phyloP scores from a whole-genome alignment of 2,797 vertebrate species.

The Atherinosoma microstoma region DNA sequence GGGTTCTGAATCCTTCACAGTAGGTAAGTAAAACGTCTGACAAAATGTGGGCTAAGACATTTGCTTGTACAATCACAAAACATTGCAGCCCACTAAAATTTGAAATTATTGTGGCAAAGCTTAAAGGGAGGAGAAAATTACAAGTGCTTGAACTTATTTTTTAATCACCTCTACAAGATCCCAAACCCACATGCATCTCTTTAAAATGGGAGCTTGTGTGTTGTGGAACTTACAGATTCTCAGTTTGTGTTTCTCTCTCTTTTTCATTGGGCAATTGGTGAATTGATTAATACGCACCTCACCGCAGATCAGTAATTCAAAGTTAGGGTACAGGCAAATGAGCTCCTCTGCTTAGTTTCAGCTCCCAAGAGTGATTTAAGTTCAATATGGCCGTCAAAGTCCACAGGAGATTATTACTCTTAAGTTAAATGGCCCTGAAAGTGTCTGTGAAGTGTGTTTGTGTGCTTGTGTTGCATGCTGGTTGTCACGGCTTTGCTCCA shows the following conservation, averaged over 20 bases:
- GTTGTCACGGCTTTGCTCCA: constrained; percentile 50
- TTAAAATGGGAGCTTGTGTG: background rate
- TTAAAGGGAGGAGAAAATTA: background rate
- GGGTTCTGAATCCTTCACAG: background rate
- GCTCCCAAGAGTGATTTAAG: constrained; percentile 56
- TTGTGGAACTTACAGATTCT: constrained; percentile 19
- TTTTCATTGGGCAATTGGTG: constrained; percentile 21
- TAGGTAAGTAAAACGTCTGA: background rate
- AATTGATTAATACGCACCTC: constrained; percentile 45
- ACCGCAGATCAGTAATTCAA: constrained; percentile 45
- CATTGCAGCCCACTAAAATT: constrained; percentile 6
- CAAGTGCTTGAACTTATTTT: constrained; percentile 5
- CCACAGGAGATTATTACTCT: constrained; percentile 67
- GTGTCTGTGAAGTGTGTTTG: constrained; percentile 26
- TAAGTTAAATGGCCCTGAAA: constrained; percentile 65
- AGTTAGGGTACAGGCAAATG: constrained; percentile 38
- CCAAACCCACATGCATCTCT: constrained; percentile 17
- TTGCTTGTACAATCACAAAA: constrained; percentile 13
- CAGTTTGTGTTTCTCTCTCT: background rate
- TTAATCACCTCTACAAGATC: background rate
- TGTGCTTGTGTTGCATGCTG: constrained; percentile 17
- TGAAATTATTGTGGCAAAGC: background rate
- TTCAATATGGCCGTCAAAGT: constrained; percentile 58
- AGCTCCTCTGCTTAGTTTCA: constrained; percentile 46
- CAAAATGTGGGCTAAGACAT: background rate